Base-by-base conservation (phyloP, 2,113 vertebrate genomes). In the Anser brachyrhynchus region DNA sequence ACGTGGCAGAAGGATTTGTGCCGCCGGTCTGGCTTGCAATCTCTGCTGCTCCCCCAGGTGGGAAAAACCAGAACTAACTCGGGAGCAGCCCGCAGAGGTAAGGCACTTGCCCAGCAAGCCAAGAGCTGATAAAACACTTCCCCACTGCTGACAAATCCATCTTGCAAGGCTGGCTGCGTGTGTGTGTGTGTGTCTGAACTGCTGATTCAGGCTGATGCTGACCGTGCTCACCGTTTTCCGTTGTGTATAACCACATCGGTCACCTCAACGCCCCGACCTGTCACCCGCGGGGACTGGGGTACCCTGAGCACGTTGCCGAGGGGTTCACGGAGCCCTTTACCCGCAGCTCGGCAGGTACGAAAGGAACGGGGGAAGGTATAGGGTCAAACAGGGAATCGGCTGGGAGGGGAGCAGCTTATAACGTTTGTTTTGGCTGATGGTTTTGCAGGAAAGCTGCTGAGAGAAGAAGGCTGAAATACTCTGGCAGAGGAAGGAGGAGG, bases 41-140 rank as follows among this genome's bases (percentile, higher is more conserved):
- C 77, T 43, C 92, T 74, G 96, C 93, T 96, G 93, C 95, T 96
- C 94, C 95, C 95, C 94, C 95, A 96, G 90, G 96, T 96, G 95
- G 95, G 86, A 96, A 95, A 96, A 94, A 20, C 0, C 88, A 94
- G 96, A 90, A 97, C 52, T 93, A 84, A 87, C 93, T 58, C 33
- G 9, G 87, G 73, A 95, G 87, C 57, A 65, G 91, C 72, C 9
- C 11, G 25, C 76, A 35, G 80, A 89, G 52, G 73, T 65, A 35
- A 37, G 4, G 39, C 43, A 3, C 41, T 79, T 37, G 2, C 35
- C 33, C 82, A 33, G 79, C 54, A 17, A 71, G 33, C 16, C 54
- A 18, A 19, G 72, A 22, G 28, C 3, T 2, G 46, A 92, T 61
- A 66, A 62, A 92, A 64, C 55, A 4, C 19, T 64, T 90, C 41